Evolutionary conservation across 2,797 vertebrate genomes (phyloP).

Genomic region (Manis crassicaudata): DNA sequence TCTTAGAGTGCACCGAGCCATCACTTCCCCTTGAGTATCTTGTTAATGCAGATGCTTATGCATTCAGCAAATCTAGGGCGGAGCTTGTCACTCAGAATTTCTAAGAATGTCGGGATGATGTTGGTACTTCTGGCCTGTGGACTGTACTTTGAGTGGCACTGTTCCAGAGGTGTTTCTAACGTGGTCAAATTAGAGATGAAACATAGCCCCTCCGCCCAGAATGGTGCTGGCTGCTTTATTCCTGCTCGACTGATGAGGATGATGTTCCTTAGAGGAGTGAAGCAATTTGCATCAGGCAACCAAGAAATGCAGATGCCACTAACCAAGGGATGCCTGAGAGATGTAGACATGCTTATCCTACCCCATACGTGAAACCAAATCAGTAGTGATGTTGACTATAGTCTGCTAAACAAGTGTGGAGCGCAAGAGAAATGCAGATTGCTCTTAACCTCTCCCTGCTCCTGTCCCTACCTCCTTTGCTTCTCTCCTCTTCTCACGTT

Average conservation of each 20-base stretch:
- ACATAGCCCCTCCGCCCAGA: background rate
- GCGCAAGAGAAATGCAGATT: background rate
- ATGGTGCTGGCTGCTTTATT: background rate
- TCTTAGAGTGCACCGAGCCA: background rate
- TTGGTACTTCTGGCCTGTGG: background rate
- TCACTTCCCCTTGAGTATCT: background rate
- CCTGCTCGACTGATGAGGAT: background rate
- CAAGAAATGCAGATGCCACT: background rate
- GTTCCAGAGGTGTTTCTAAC: background rate
- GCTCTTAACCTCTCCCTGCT: background rate
- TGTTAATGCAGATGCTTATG: background rate
- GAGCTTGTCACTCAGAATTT: background rate
- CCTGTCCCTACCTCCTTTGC: background rate
- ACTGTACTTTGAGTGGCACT: background rate
- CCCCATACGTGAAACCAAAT: background rate
- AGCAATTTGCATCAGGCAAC: background rate
- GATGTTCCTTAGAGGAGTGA: background rate
- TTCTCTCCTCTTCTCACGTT: conserved; percentile 23
- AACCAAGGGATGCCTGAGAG: background rate
- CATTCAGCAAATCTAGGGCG: background rate
- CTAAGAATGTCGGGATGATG: background rate
- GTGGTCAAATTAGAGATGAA: background rate
- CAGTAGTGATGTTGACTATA: background rate
- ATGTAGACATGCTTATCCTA: background rate
- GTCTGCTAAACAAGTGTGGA: background rate